Percentiles rank a stretch among this genome's conserved stretches.
These are phyloP conservation scores for Drosophila malerkotliana DNA, from an alignment of 1,140 invertebrate species.

Conservation along the genomic window DNA sequence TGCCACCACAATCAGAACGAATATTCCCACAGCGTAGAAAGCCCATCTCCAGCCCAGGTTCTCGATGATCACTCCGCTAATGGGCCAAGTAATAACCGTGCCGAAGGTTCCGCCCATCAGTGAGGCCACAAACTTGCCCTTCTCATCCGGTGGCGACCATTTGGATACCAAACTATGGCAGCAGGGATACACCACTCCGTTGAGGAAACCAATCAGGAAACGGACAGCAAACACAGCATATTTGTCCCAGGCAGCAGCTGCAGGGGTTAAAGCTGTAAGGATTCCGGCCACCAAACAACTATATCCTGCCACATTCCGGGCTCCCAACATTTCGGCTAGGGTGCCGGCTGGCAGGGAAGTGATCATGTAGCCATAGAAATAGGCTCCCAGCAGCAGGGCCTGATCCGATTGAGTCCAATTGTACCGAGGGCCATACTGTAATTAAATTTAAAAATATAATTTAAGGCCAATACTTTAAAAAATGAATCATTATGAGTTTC, in stretches of 20 bases:
- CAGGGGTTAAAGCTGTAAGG: slow-evolving; percentile 88
- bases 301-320: slow-evolving; percentile 87
- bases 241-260: slow-evolving; percentile 87
- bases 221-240: slow-evolving; percentile 86
- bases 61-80: slow-evolving; percentile 88
- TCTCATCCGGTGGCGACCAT: slow-evolving; percentile 91
- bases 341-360: slow-evolving; percentile 88
- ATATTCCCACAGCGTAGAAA: slow-evolving; percentile 89
- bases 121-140: slow-evolving; percentile 90
- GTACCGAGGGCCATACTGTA: slow-evolving; percentile 85
- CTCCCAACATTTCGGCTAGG: slow-evolving; percentile 90
- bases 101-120: slow-evolving; percentile 91
- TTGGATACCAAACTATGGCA: slow-evolving; percentile 89
- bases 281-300: slow-evolving; percentile 87
- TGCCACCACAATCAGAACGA: slow-evolving; percentile 87
- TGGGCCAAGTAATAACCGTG: slow-evolving; percentile 89
- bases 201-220: slow-evolving; percentile 88
- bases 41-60: slow-evolving; percentile 89
- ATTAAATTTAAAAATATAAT: not conserved
- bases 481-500: not conserved
- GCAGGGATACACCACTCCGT: slow-evolving; percentile 89
- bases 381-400: slow-evolving; percentile 87
- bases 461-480: not conserved
- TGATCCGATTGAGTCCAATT: slow-evolving; percentile 87
- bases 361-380: slow-evolving; percentile 88